These are phyloP conservation scores for Hypena proboscidalis DNA, from an alignment of 2,888 invertebrate genomes.

Conservation along the genomic window DNA sequence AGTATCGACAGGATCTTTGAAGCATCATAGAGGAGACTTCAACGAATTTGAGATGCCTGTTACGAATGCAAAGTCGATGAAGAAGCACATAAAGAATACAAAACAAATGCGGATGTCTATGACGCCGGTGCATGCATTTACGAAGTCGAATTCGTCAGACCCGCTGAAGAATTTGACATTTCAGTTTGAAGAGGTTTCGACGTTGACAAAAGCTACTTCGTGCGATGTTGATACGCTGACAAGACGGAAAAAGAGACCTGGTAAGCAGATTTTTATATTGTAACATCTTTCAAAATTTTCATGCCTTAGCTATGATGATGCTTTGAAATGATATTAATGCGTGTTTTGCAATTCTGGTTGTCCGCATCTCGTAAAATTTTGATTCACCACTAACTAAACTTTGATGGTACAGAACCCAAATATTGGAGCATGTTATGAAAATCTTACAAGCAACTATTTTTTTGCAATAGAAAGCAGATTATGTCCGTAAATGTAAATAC, in stretches of 20 bases:
- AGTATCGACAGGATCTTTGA: slow-evolving; percentile 88
- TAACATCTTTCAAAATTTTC: no score
- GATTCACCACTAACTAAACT: no score
- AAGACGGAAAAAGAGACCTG: slow-evolving; percentile 75
- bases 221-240: slow-evolving; percentile 87
- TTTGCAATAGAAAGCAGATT: background rate
- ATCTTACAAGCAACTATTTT: no score
- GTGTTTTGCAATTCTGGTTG: no score
- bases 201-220: slow-evolving; percentile 86
- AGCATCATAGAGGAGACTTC: slow-evolving; percentile 86
- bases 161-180: slow-evolving; percentile 87
- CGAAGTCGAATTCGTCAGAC: slow-evolving; percentile 87
- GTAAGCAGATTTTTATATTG: no score
- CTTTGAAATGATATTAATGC: no score
- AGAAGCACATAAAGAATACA: slow-evolving; percentile 74
- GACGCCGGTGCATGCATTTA: slow-evolving; percentile 83
- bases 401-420: no score
- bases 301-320: no score
- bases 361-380: no score
- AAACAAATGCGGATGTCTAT: slow-evolving; percentile 76
- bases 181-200: slow-evolving; percentile 86
- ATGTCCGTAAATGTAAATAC: background rate
- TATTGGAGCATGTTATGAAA: no score
- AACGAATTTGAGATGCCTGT: slow-evolving; percentile 85
- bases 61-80: slow-evolving; percentile 77